Conservation (phyloP, 1,140 invertebrate species). For the Stegodyphus dumicola region DNA sequence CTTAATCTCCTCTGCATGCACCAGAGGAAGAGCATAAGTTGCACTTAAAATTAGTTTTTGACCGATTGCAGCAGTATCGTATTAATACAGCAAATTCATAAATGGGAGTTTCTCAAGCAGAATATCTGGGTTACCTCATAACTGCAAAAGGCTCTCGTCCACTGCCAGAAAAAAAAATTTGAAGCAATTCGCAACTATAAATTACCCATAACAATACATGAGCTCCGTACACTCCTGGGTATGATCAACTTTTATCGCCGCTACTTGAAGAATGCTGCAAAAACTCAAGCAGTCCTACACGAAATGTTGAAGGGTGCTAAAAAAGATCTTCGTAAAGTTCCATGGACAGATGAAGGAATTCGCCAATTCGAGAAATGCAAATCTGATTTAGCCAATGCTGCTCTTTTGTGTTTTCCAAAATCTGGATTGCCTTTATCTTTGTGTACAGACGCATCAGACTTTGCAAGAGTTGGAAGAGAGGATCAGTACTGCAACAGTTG, state of each 20-base stretch:
- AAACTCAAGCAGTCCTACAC: constrained; percentile 48
- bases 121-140: constrained; percentile 45
- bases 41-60: constrained; percentile 64
- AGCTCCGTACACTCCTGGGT: constrained; percentile 66
- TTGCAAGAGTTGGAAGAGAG: constrained; percentile 40
- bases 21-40: constrained; percentile 65
- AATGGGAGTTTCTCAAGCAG: constrained; percentile 22
- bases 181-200: constrained; percentile 63
- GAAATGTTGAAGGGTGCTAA: constrained; percentile 2
- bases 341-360: constrained; percentile 60
- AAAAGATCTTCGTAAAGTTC: constrained; percentile 33
- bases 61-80: not conserved
- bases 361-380: constrained; percentile 68
- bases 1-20: constrained; percentile 68
- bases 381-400: constrained; percentile 62
- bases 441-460: constrained; percentile 55
- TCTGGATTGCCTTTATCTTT: constrained; percentile 24
- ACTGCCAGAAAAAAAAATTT: constrained; percentile 30
- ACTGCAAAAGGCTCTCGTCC: constrained; percentile 1
- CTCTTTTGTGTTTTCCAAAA: constrained; percentile 41
- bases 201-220: constrained; percentile 64
- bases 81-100: constrained; percentile 45
- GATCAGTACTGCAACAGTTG: constrained; percentile 54
- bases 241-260: constrained; percentile 68
- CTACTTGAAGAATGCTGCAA: constrained; percentile 66